Base-by-base conservation (phyloP, 2,888 invertebrate species). In the Saturnia japonica region DNA sequence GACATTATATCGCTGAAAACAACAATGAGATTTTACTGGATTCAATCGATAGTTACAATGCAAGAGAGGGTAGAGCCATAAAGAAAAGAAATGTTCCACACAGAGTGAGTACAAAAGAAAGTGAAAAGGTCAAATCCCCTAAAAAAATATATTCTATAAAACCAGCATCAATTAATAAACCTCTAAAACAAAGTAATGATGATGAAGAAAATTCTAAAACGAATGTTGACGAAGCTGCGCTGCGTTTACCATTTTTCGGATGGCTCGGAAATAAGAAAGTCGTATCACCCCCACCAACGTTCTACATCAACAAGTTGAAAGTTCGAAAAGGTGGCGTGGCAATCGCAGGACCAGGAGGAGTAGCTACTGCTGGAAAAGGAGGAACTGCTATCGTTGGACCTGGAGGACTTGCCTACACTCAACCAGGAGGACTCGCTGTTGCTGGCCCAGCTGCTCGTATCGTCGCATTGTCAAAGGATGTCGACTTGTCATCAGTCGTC, bases 371-470 rank as follows among this genome's bases (percentile, higher is more conserved):
- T 1, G 97, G 97, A 19, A 95, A 95, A 80, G 97, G 97, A 11
- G 97, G 97, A 8, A 96, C 97, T 0, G 97, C 97, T 0, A 96
- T 97, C 71, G 97, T 97, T 4, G 97, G 97, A 0, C 97, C 97
- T 0, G 96, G 96, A 57, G 97, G 97, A 0, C 94, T 96, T 22
- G 97, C 97, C 0, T 96, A 96, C 76, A 97, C 96, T 0, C 96
- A 96, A 83, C 96, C 96, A 0, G 95, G 96, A 76, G 96, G 97
- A 69, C 84, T 97, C 25, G 96, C 97, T 3, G 96, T 97, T 14
- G 97, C 96, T 0, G 97, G 97, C 0, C 96, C 96, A 0, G 96
- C 96, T 0, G 96, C 96, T 0, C 95, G 96, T 78, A 95, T 97
- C 12, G 94, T 97, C 70, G 95, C 96, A 8, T 94, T 96, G 73